A percentile compares a stretch with the other conserved stretches of the same genome.
phyloP scores from a whole-genome alignment of 2,113 vertebrate species.

The Calidris pygmaea region DNA sequence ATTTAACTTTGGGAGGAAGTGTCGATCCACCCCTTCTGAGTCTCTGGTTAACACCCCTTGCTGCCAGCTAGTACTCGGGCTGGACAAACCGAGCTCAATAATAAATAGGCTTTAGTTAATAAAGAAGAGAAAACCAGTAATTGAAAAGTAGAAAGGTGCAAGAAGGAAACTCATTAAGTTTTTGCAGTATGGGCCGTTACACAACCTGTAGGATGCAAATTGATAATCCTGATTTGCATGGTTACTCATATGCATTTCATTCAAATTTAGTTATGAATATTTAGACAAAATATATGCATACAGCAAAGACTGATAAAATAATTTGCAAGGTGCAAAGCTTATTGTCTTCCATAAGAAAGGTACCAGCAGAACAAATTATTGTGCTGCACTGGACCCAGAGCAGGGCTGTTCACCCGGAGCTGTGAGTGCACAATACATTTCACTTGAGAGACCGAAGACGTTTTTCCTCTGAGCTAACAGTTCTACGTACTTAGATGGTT shows the following conservation, averaged over 20 bases:
- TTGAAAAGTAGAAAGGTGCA: neutral
- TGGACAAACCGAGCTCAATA: neutral
- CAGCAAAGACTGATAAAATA: neutral
- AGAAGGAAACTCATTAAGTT: neutral
- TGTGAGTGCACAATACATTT: neutral
- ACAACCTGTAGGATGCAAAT: neutral
- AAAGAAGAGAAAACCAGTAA: neutral
- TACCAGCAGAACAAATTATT: neutral
- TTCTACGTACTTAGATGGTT: neutral
- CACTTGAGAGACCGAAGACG: neutral
- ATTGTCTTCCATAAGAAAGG: neutral
- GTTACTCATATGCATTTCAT: neutral
- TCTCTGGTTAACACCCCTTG: slow-evolving; percentile 20
- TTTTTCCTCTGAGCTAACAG: neutral
- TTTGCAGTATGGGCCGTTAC: neutral
- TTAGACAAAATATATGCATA: neutral
- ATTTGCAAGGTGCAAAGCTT: neutral
- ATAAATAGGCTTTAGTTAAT: neutral
- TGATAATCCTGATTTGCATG: neutral
- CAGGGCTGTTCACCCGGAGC: neutral
- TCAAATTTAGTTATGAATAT: neutral
- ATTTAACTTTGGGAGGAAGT: slow-evolving; percentile 35
- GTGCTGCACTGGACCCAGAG: neutral
- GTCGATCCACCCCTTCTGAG: neutral
- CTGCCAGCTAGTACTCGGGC: neutral